Evolutionary conservation across 1,140 invertebrate species (phyloP).

Genomic region (Drosophila equinoxialis): DNA sequence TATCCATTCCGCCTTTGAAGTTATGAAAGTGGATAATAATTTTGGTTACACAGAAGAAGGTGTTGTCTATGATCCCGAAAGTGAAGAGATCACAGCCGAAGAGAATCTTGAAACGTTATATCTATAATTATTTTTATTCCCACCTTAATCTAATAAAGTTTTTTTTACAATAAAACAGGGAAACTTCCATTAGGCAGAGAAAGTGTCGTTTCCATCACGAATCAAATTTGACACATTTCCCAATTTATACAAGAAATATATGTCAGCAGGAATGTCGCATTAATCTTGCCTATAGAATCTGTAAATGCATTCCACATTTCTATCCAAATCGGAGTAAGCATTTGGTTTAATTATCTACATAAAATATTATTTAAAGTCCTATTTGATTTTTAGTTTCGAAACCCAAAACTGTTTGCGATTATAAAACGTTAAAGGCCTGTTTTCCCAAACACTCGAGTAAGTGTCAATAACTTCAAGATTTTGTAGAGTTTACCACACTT

Average conservation of each 20-base stretch:
- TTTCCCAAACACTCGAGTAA: slow-evolving; percentile 59
- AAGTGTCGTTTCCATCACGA: slow-evolving; percentile 86
- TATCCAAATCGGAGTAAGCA: slow-evolving; percentile 78
- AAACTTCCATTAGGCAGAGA: slow-evolving; percentile 60
- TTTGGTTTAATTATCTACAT: too few relatives aligned
- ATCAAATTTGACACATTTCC: slow-evolving; percentile 85
- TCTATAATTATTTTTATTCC: background rate
- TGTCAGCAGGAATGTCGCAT: slow-evolving; percentile 88
- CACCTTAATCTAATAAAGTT: background rate
- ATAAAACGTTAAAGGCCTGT: slow-evolving; percentile 60
- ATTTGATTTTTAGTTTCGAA: slow-evolving; percentile 40
- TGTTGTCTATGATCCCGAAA: slow-evolving; percentile 52
- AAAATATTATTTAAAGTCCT: too few relatives aligned
- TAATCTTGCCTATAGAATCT: slow-evolving; percentile 84
- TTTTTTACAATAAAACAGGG: slow-evolving; percentile 31
- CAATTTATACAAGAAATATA: slow-evolving; percentile 86
- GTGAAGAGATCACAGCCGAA: slow-evolving; percentile 65
- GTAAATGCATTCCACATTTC: slow-evolving; percentile 87
- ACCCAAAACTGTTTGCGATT: slow-evolving; percentile 67
- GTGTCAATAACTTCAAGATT: background rate
- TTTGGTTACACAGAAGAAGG: slow-evolving; percentile 66
- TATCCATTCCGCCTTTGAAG: slow-evolving; percentile 85
- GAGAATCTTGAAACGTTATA: slow-evolving; percentile 55
- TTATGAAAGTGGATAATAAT: slow-evolving; percentile 84
- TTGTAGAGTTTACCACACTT: background rate